Conservation (phyloP, 1,140 invertebrate genomes). For the Aphelenchoides avenae region DNA sequence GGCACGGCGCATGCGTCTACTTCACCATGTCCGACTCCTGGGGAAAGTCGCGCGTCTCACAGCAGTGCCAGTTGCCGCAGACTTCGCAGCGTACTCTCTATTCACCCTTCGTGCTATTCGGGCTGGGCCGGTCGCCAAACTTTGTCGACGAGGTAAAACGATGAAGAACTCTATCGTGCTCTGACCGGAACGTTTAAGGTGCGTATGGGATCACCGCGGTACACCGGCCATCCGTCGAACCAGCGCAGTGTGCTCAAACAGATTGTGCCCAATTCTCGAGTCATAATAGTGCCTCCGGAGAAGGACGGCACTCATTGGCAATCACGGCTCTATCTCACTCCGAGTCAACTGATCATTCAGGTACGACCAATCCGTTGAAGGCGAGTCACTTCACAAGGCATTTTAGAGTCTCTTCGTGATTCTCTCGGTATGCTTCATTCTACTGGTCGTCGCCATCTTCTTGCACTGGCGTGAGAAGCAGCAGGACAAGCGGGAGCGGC, state of each 20-base stretch:
- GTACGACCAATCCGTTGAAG: conserved; percentile 74
- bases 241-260: conserved; percentile 66
- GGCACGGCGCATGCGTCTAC: conserved; percentile 49
- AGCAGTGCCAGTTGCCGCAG: conserved; percentile 77
- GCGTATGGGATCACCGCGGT: not conserved
- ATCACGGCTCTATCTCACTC: conserved; percentile 88
- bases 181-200: conserved; percentile 5
- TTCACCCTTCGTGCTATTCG: conserved; percentile 88
- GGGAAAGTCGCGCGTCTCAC: conserved; percentile 30
- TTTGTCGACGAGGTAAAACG: conserved; percentile 86
- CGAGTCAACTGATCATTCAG: conserved; percentile 83
- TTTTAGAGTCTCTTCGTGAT: no score
- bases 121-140: conserved; percentile 89
- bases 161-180: conserved; percentile 66
- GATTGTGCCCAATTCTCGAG: conserved; percentile 94
- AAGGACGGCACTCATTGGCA: conserved; percentile 77
- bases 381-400: not conserved
- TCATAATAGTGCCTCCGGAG: conserved; percentile 86
- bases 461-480: conserved; percentile 85
- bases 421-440: conserved; percentile 77
- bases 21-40: conserved; percentile 53
- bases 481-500: conserved; percentile 75
- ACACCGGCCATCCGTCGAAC: conserved; percentile 5
- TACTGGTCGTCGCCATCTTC: conserved; percentile 76
- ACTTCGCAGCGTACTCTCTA: conserved; percentile 85